Percentiles rank a stretch among this genome's conserved stretches.
Evolutionary conservation across 2,797 vertebrate genomes (phyloP).

Genomic region (Mormyrops attenuatus): DNA sequence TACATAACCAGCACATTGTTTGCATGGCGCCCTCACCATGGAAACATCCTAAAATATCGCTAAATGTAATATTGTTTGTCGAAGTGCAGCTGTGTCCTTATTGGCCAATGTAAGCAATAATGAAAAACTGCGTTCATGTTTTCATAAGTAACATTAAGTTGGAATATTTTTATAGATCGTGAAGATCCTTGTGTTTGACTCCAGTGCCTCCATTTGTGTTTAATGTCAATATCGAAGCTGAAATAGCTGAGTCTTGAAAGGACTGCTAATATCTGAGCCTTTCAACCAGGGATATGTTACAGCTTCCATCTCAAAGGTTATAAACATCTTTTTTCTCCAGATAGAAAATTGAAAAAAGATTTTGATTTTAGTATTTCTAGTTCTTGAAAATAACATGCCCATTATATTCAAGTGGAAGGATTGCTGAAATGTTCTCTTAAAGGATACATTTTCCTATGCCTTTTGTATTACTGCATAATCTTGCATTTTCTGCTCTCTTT

Average conservation of each 20-base stretch:
- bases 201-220: background rate
- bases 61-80: slow-evolving; percentile 12
- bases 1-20: slow-evolving; percentile 13
- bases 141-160: background rate
- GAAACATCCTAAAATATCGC: slow-evolving; percentile 15
- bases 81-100: background rate
- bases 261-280: background rate
- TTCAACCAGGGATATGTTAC: background rate
- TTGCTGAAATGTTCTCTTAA: background rate
- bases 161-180: background rate
- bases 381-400: background rate
- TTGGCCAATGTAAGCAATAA: background rate
- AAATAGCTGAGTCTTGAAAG: background rate
- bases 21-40: slow-evolving; percentile 7
- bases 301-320: background rate
- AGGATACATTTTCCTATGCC: background rate
- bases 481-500: background rate
- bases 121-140: background rate
- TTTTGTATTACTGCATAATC: background rate
- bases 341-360: background rate
- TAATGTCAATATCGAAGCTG: background rate
- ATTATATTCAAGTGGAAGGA: background rate
- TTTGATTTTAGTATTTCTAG: background rate
- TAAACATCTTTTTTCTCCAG: background rate
- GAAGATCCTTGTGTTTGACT: background rate